A percentile compares a stretch with the other conserved stretches of the same genome.
Conservation (phyloP, 2,113 vertebrate genomes). For the Heloderma charlesbogerti region DNA sequence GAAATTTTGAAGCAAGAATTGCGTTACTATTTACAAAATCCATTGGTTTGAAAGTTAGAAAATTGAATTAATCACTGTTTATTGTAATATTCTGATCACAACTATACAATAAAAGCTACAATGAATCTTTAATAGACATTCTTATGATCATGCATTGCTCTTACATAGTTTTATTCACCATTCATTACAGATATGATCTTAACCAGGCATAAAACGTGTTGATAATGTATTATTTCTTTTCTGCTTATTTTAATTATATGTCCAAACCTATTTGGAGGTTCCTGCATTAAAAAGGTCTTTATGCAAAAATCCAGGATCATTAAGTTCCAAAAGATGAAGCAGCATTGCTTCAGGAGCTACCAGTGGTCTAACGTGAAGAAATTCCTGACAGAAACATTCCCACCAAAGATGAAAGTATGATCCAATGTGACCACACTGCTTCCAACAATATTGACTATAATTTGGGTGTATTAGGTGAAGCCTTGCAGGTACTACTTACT, state of each 20-base stretch:
- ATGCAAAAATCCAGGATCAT: too few relatives aligned
- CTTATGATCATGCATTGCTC: background rate
- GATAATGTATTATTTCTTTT: background rate
- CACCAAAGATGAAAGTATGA: too few relatives aligned
- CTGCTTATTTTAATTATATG: background rate
- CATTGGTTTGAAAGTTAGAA: background rate
- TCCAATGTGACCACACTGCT: too few relatives aligned
- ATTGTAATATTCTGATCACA: background rate
- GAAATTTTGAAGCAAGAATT: background rate
- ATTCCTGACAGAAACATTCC: too few relatives aligned
- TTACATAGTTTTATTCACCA: background rate
- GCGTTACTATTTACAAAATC: background rate
- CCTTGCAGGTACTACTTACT: too few relatives aligned
- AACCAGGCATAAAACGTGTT: background rate
- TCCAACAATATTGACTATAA: too few relatives aligned
- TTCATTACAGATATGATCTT: background rate
- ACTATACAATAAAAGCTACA: background rate
- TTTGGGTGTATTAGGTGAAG: too few relatives aligned
- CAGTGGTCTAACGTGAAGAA: too few relatives aligned
- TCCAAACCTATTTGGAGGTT: background rate
- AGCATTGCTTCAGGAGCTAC: too few relatives aligned
- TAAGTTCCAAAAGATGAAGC: too few relatives aligned
- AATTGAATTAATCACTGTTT: background rate
- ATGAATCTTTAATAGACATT: background rate
- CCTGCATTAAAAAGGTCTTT: too few relatives aligned